Conservation (phyloP, 2,888 invertebrate genomes). For the Eremobia ochroleuca region DNA sequence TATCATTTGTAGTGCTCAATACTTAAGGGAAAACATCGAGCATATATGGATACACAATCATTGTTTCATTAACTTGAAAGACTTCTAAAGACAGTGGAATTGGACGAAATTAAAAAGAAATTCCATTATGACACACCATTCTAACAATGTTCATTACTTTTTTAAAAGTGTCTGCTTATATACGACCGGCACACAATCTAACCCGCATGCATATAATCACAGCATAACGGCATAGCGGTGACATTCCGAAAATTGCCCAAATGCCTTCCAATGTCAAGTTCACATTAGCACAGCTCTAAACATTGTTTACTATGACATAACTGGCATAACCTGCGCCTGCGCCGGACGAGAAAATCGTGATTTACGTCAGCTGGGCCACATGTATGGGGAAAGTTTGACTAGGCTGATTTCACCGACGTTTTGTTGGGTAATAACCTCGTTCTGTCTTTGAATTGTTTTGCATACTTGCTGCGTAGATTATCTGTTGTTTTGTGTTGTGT, state of each 20-base stretch:
- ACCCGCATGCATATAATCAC: constrained; percentile 42
- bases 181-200: not conserved
- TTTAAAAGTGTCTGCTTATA: not conserved
- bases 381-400: constrained; percentile 72
- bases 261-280: constrained; percentile 60
- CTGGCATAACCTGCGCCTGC: constrained; percentile 62
- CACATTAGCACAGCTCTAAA: constrained; percentile 60
- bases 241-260: constrained; percentile 50
- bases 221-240: constrained; percentile 31
- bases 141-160: too few relatives aligned
- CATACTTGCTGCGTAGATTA: constrained; percentile 25
- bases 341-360: constrained; percentile 68
- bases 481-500: constrained; percentile 2
- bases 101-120: not conserved
- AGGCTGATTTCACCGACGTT: constrained; percentile 71
- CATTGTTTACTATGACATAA: constrained; percentile 72
- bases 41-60: not conserved
- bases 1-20: constrained; percentile 2
- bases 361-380: constrained; percentile 72
- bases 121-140: not conserved
- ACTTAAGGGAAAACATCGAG: too few relatives aligned
- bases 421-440: constrained; percentile 63
- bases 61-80: not conserved
- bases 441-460: constrained; percentile 45
- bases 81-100: not conserved